phyloP scores from a whole-genome alignment of 2,797 vertebrate species.

The Macroramphosus scolopax region DNA sequence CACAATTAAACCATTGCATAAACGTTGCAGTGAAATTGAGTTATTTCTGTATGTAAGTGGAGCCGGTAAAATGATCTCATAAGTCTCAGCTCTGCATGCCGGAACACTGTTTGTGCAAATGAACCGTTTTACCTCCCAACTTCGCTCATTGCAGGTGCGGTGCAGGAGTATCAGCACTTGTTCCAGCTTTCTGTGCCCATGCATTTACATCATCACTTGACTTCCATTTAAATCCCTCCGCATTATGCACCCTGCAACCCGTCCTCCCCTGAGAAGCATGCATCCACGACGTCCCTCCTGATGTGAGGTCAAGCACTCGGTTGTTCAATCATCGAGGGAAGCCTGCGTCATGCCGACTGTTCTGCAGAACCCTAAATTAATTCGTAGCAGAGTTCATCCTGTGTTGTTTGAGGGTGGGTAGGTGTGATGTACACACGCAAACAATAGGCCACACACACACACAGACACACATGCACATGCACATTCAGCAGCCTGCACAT shows the following conservation, averaged over 20 bases:
- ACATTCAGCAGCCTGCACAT: conserved; percentile 30
- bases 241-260: conserved; percentile 24
- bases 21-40: conserved; percentile 11
- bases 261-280: conserved; percentile 11
- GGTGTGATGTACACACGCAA: no score
- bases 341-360: conserved; percentile 28
- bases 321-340: conserved; percentile 47
- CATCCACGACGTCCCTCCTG: conserved; percentile 22
- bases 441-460: conserved; percentile 17
- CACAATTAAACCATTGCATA: no score
- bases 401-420: conserved; percentile 22
- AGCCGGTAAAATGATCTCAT: not conserved
- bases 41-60: conserved; percentile 10
- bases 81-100: conserved; percentile 1
- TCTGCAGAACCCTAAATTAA: conserved; percentile 35
- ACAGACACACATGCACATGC: conserved; percentile 27
- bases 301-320: conserved; percentile 53
- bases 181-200: conserved; percentile 25
- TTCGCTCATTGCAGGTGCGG: conserved; percentile 13
- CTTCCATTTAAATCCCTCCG: conserved; percentile 35
- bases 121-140: conserved; percentile 23
- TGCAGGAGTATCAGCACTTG: not conserved
- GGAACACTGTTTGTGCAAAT: not conserved
- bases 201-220: conserved; percentile 52
- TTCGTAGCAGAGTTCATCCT: conserved; percentile 32